Evolutionary conservation across 2,888 invertebrate genomes (phyloP).

Genomic region (Lydus trimaculatus): DNA sequence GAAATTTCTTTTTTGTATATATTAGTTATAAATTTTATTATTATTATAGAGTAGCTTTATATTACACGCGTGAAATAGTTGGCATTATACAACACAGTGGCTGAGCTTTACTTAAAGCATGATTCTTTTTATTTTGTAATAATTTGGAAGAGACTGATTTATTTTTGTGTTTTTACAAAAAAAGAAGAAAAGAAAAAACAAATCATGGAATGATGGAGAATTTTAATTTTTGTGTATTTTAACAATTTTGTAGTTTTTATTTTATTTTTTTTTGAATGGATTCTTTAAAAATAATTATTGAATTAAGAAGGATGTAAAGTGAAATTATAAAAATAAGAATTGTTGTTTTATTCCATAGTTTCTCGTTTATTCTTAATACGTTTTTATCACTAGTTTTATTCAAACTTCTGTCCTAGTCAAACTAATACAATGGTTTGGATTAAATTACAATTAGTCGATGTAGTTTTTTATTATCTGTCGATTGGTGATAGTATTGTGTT

Average conservation of each 20-base stretch:
- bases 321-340: background rate
- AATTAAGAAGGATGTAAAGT: background rate
- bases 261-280: background rate
- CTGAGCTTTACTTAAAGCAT: slow-evolving; percentile 4
- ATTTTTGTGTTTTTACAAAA: background rate
- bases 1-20: background rate
- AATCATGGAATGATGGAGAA: background rate
- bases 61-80: background rate
- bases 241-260: background rate
- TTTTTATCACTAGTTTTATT: no score
- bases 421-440: no score
- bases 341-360: background rate
- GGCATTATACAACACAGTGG: background rate
- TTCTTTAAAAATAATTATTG: background rate
- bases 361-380: no score
- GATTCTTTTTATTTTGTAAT: background rate
- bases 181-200: no score
- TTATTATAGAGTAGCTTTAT: background rate
- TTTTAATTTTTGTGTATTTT: background rate
- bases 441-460: no score
- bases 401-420: no score
- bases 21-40: background rate
- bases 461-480: no score
- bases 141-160: slow-evolving; percentile 3
- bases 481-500: no score